Percentiles rank a stretch among this genome's conserved stretches.
phyloP scores from a whole-genome alignment of 2,888 invertebrate species.

The Ypsolopha sequella region DNA sequence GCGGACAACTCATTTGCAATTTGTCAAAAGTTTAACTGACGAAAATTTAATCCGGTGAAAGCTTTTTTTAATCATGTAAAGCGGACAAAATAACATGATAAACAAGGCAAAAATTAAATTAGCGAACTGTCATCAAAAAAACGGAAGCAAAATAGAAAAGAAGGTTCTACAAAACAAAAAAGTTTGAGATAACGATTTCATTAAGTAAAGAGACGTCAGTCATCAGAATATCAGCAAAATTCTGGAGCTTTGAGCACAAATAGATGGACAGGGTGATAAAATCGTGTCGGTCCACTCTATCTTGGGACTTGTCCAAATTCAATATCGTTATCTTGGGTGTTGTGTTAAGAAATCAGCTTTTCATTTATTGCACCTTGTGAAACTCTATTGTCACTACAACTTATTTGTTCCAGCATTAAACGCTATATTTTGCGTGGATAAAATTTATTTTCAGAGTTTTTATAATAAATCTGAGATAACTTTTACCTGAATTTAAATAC shows the following conservation, averaged over 20 bases:
- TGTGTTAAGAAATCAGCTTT: conserved; percentile 51
- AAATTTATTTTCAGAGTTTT: conserved; percentile 11
- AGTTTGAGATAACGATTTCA: neutral
- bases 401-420: neutral
- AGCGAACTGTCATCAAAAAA: neutral
- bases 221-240: neutral
- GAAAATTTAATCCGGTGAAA: neutral
- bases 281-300: neutral
- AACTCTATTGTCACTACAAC: conserved; percentile 32
- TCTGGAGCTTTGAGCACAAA: conserved; percentile 14
- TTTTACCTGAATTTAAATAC: no score
- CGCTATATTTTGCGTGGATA: neutral
- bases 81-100: neutral
- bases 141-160: neutral
- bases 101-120: neutral
- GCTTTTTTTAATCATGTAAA: neutral
- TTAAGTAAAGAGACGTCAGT: neutral
- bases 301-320: neutral
- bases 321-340: conserved; percentile 33
- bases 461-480: no score
- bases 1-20: no score
- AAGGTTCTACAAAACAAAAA: neutral
- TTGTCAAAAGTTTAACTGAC: no score
- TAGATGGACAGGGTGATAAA: conserved; percentile 24
- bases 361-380: conserved; percentile 46